These are phyloP conservation scores for Conus betulinus DNA, from an alignment of 1,140 invertebrate species.

Conservation along the genomic window DNA sequence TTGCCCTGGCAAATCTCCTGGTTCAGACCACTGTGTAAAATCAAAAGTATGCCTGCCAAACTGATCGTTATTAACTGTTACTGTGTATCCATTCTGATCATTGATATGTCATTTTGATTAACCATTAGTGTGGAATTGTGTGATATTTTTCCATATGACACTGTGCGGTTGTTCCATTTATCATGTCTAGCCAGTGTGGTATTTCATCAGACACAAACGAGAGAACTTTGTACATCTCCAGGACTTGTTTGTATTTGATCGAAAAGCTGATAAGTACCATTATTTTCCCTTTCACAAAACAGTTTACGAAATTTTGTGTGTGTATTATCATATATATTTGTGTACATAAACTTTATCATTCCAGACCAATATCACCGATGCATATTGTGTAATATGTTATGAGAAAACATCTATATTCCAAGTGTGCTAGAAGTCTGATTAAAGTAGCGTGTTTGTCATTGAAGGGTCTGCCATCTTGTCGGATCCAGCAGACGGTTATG, in stretches of 20 bases:
- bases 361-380: neutral
- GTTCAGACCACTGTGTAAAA: too few species aligned
- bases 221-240: neutral
- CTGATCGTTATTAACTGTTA: neutral
- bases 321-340: neutral
- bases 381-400: neutral
- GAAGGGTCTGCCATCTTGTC: neutral
- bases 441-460: neutral
- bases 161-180: neutral
- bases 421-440: neutral
- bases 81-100: neutral
- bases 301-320: neutral
- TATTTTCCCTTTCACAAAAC: neutral
- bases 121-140: neutral
- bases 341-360: conserved; percentile 1
- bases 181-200: neutral
- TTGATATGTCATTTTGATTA: too few species aligned
- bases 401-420: neutral
- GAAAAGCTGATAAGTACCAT: neutral
- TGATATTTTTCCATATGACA: neutral
- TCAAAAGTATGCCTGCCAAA: too few species aligned
- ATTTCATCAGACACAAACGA: neutral
- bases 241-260: neutral
- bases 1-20: too few species aligned
- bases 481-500: neutral